phyloP scores from a whole-genome alignment of 2,888 invertebrate genomes.

The Drosophila anceps region DNA sequence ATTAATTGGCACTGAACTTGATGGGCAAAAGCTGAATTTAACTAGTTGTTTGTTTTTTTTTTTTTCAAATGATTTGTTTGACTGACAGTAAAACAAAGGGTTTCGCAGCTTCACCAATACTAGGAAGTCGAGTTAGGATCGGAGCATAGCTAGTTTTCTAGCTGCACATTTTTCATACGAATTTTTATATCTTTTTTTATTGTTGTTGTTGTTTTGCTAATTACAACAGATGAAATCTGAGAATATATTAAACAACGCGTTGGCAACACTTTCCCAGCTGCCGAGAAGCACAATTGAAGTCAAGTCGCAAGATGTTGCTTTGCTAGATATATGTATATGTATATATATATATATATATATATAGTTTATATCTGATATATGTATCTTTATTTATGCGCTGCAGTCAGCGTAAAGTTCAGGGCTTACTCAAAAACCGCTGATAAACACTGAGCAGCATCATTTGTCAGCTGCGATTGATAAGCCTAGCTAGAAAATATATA shows the following conservation, averaged over 20 bases:
- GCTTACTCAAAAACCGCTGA: conserved; percentile 19
- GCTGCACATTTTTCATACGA: neutral
- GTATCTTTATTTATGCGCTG: conserved; percentile 48
- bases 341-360: neutral
- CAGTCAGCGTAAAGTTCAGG: conserved; percentile 37
- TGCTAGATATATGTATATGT: neutral
- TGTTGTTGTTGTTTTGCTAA: neutral
- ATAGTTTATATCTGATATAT: conserved; percentile 19
- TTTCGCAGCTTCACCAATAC: neutral
- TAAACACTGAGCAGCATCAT: conserved; percentile 22
- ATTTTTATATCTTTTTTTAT: neutral
- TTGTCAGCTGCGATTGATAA: conserved; percentile 47
- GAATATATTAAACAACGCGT: conserved; percentile 6
- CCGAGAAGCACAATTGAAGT: neutral
- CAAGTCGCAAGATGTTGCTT: conserved; percentile 7
- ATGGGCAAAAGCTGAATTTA: conserved; percentile 23
- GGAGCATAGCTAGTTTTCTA: neutral
- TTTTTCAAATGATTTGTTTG: neutral
- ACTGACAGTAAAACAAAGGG: conserved; percentile 1
- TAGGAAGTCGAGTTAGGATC: neutral
- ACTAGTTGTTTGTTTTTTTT: too few species aligned
- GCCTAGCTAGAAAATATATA: conserved; percentile 5
- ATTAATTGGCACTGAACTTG: conserved; percentile 75
- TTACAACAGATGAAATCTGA: conserved; percentile 4
- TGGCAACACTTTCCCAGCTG: conserved; percentile 36